These are phyloP conservation scores for Arrhopalites spinosus DNA, from an alignment of 2,888 invertebrate genomes.

Conservation along the genomic window DNA sequence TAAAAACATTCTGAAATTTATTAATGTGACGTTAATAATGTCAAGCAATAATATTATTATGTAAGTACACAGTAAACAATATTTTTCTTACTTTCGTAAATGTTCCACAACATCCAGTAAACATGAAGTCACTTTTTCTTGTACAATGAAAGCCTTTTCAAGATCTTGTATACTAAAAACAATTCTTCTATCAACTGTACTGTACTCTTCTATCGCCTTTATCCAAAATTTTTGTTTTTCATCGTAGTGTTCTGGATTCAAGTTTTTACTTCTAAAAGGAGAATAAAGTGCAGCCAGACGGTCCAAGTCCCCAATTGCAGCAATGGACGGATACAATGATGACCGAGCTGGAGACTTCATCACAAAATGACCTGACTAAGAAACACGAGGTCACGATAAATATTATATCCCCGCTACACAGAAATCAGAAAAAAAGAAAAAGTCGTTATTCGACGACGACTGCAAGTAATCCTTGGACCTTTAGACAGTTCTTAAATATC, in stretches of 20 bases:
- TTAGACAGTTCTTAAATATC: too few species aligned
- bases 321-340: conserved; percentile 35
- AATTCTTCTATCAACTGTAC: conserved; percentile 20
- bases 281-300: conserved; percentile 49
- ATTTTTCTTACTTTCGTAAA: conserved; percentile 35
- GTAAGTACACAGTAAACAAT: too few species aligned
- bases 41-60: too few species aligned
- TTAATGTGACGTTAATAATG: neutral
- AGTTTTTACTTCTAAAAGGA: conserved; percentile 44
- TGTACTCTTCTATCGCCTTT: conserved; percentile 48
- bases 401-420: too few species aligned
- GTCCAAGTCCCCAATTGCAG: conserved; percentile 34
- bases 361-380: neutral
- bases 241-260: conserved; percentile 52
- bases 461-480: too few species aligned
- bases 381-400: too few species aligned
- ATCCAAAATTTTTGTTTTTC: conserved; percentile 52
- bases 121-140: conserved; percentile 30
- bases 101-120: conserved; percentile 34
- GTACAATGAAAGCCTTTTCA: conserved; percentile 28
- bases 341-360: conserved; percentile 6
- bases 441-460: too few species aligned
- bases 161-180: conserved; percentile 33
- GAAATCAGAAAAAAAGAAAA: too few species aligned
- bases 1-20: too few species aligned